A percentile compares a stretch with the other conserved stretches of the same genome.
These are phyloP conservation scores for Epizoanthus rinbou DNA, from an alignment of 92 coral and sea anemone genomes.

Conservation along the genomic window DNA sequence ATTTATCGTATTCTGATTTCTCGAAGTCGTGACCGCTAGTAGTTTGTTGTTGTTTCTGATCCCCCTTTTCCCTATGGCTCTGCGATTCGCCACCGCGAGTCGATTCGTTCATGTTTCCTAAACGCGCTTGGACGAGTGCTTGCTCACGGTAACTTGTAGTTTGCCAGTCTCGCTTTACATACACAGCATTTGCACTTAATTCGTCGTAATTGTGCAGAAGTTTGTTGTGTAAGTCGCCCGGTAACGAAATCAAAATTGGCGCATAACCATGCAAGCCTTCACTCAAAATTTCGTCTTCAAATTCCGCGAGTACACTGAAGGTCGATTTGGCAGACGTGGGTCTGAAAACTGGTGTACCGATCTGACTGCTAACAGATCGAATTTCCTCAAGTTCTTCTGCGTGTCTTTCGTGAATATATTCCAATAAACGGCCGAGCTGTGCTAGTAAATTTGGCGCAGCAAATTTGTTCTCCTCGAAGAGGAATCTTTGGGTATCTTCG, in stretches of 20 bases:
- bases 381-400: conserved; percentile 82
- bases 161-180: conserved; percentile 94
- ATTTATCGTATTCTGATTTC: conserved; percentile 15
- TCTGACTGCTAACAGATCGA: conserved; percentile 58
- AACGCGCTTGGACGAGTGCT: conserved; percentile 71
- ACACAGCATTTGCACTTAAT: conserved; percentile 74
- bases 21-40: conserved; percentile 11
- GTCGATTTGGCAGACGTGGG: conserved; percentile 40
- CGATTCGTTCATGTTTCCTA: conserved; percentile 66
- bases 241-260: conserved; percentile 71
- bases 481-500: conserved; percentile 94
- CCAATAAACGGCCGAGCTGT: conserved; percentile 85
- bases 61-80: conserved; percentile 44
- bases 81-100: conserved; percentile 44
- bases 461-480: conserved; percentile 95
- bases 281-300: conserved; percentile 42
- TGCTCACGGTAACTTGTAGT: conserved; percentile 92
- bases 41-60: conserved; percentile 28
- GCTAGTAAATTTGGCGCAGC: conserved; percentile 97
- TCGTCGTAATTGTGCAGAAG: conserved; percentile 86
- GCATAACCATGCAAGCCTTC: conserved; percentile 38
- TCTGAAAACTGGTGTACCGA: conserved; percentile 41
- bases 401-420: conserved; percentile 77
- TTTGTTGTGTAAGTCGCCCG: conserved; percentile 77
- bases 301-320: conserved; percentile 33